phyloP scores from a whole-genome alignment of 2,113 vertebrate genomes.

The Dasyprocta punctata region DNA sequence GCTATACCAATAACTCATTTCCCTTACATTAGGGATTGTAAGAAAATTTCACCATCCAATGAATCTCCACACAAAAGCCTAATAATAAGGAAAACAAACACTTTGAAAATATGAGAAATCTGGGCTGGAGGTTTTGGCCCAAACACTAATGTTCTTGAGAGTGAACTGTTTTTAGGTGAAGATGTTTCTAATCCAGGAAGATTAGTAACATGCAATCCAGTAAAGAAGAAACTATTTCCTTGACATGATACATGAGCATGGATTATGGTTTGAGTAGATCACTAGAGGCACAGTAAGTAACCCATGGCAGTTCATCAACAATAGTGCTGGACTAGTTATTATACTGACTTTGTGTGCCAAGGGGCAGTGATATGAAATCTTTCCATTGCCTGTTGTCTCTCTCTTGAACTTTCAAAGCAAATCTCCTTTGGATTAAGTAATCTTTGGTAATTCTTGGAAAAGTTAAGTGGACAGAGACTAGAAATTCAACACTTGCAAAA shows the following conservation, averaged over 20 bases:
- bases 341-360: background rate
- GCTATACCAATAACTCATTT: background rate
- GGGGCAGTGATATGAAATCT: background rate
- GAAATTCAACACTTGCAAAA: background rate
- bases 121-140: background rate
- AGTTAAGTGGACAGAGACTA: background rate
- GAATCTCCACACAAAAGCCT: background rate
- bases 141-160: background rate
- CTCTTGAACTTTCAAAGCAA: background rate
- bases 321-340: background rate
- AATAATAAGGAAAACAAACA: background rate
- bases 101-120: background rate
- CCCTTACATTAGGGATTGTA: background rate
- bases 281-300: background rate
- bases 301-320: background rate
- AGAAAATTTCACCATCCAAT: background rate
- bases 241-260: background rate
- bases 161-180: background rate
- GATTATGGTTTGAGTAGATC: background rate
- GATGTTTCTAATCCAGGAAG: background rate
- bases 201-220: background rate
- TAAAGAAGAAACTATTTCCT: background rate
- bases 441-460: background rate
- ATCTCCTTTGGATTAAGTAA: background rate
- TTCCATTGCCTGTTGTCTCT: background rate